Evolutionary conservation across 2,113 vertebrate genomes (phyloP), one percentile per base, ranked within the genome.

Genomic region (Albula goreensis): DNA sequence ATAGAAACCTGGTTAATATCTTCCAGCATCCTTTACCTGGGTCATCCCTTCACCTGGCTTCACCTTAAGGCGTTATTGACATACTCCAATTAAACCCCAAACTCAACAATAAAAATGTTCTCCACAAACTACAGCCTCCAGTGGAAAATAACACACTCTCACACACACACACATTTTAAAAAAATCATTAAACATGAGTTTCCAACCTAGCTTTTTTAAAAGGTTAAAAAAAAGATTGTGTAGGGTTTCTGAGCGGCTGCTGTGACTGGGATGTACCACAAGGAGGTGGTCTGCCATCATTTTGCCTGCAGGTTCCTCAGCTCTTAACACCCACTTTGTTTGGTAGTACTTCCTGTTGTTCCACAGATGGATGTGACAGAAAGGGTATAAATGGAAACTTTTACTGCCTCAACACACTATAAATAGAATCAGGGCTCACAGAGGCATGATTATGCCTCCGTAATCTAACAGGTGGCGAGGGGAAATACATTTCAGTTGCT

Each of bases 301-400:
- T 89, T 50, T 88, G 89, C 60, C 89, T 90, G 88, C 85, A 84
- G 50, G 15, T 74, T 77, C 84, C 81, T 49, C 85, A 80, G 48
- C 25, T 83, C 51, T 66, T 83, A 78, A 74, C 50, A 50, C 31
- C 86, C 11, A 22, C 83, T 81, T 70, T 83, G 90, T 92, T 92
- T 92, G 87, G 87, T 49, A 91, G 83, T 83, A 89, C 92, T 97
- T 97, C 96, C 96, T 97, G 95, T 96, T 94, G 93, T 90, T 94
- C 87, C 91, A 93, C 56, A 90, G 91, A 93, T 93, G 95, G 94
- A 95, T 93, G 90, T 91, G 88, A 92, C 86, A 92, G 91, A 90
- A 93, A 5, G 90, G 83, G 79, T 92, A 91, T 93, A 92, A 92
- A 91, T 93, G 95, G 95, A 96, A 96, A 96, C 80, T 92, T 95